A percentile compares a stretch with the other conserved stretches of the same genome.
phyloP scores from a whole-genome alignment of 2,888 invertebrate species.

The Xylocampa areola region DNA sequence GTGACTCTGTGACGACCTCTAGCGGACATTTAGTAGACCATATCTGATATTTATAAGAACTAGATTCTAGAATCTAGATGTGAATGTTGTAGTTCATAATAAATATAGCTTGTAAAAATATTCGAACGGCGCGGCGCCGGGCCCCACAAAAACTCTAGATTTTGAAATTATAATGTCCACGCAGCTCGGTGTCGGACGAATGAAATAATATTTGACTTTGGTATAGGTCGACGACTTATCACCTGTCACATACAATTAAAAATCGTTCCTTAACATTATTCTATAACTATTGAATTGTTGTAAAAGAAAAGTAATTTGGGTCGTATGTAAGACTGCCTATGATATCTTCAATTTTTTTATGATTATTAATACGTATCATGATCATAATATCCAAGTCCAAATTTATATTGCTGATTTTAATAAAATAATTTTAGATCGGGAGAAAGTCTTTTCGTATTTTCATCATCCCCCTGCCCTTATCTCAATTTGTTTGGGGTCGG shows the following conservation, averaged over 20 bases:
- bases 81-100: slow-evolving; percentile 40
- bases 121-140: slow-evolving; percentile 60
- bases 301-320: slow-evolving; percentile 29
- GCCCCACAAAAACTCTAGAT: slow-evolving; percentile 71
- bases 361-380: too few species aligned
- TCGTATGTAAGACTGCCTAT: slow-evolving; percentile 37
- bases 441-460: too few species aligned
- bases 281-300: slow-evolving; percentile 24
- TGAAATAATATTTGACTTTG: slow-evolving; percentile 46
- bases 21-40: slow-evolving; percentile 29
- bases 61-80: slow-evolving; percentile 49
- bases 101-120: slow-evolving; percentile 53
- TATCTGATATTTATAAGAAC: slow-evolving; percentile 34
- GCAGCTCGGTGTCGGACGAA: slow-evolving; percentile 36
- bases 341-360: too few species aligned
- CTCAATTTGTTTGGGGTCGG: too few species aligned
- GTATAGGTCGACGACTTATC: slow-evolving; percentile 55
- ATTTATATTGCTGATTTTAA: too few species aligned
- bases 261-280: slow-evolving; percentile 5
- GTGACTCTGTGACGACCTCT: slow-evolving; percentile 48
- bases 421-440: too few species aligned
- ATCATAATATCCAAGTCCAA: too few species aligned
- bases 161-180: slow-evolving; percentile 75
- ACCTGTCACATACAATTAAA: slow-evolving; percentile 18
- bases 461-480: too few species aligned